Evolutionary conservation across 2,113 vertebrate genomes (phyloP).

Genomic region (Calyptomena viridis): DNA sequence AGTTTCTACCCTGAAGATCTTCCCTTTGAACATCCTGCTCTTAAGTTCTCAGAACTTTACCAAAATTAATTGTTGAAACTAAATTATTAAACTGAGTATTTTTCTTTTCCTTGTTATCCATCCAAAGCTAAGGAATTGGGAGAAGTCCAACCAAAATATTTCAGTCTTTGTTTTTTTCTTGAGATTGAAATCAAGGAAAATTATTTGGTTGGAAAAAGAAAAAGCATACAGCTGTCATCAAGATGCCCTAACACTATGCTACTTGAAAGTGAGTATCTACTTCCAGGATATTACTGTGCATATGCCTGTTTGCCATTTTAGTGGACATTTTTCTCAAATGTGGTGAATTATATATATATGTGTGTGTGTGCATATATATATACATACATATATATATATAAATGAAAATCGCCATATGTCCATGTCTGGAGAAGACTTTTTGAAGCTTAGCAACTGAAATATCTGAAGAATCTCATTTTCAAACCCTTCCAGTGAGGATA

Average conservation of each 20-base stretch:
- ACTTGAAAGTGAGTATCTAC: not conserved
- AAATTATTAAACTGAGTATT: not conserved
- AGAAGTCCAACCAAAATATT: not conserved
- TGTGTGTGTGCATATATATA: not conserved
- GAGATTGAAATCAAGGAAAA: not conserved
- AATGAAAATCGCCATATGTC: not conserved
- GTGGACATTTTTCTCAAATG: constrained; percentile 1
- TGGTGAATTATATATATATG: not conserved
- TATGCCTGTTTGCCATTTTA: constrained; percentile 10
- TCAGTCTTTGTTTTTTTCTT: not conserved
- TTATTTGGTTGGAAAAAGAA: not conserved
- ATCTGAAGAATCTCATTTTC: not conserved
- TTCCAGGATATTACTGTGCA: not conserved
- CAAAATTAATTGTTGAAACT: not conserved
- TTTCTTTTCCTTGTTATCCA: not conserved
- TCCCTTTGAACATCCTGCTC: not conserved
- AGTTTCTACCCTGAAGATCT: not conserved
- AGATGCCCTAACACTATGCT: not conserved
- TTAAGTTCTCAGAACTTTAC: not conserved
- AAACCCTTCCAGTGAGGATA: not conserved
- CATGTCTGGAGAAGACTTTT: not conserved
- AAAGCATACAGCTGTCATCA: not conserved
- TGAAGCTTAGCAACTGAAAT: not conserved
- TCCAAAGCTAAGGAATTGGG: not conserved
- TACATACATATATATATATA: not conserved